A percentile compares a stretch with the other conserved stretches of the same genome.
Evolutionary conservation across 1,140 invertebrate species (phyloP).

Genomic region (Lutraria rhynchaena): DNA sequence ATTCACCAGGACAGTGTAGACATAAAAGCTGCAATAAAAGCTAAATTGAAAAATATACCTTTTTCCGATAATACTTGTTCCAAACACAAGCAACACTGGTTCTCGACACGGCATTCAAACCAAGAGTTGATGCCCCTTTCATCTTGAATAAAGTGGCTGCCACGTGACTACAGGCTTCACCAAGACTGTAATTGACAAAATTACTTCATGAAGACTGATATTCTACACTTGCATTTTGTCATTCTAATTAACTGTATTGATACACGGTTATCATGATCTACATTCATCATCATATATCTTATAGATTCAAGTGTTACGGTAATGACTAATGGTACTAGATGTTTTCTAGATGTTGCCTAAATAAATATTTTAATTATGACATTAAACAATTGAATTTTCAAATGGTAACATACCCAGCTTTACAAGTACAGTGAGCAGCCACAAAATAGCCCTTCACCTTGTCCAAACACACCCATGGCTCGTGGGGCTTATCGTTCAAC

Average conservation of each 20-base stretch:
- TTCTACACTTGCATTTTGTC: slow-evolving; percentile 16
- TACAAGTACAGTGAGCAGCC: slow-evolving; percentile 26
- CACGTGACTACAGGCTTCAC: slow-evolving; percentile 52
- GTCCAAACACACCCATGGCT: slow-evolving; percentile 9
- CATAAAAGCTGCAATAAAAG: no score
- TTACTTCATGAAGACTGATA: background rate
- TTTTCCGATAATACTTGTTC: slow-evolving; percentile 34
- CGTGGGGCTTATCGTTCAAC: slow-evolving; percentile 1
- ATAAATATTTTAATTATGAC: background rate
- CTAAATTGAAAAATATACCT: no score
- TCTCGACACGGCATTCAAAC: background rate
- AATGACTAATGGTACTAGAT: background rate
- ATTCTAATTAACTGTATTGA: background rate
- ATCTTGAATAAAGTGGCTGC: slow-evolving; percentile 39
- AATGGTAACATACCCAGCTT: slow-evolving; percentile 31
- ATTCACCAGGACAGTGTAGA: no score
- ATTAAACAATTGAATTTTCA: background rate
- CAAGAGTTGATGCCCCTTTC: background rate
- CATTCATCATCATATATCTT: background rate
- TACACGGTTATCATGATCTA: background rate
- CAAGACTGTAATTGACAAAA: slow-evolving; percentile 46
- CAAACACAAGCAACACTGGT: slow-evolving; percentile 26
- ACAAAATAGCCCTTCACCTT: background rate
- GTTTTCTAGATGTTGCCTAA: background rate
- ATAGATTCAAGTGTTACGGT: background rate